A percentile compares a stretch with the other conserved stretches of the same genome.
phyloP scores from a whole-genome alignment of 2,888 invertebrate species.

The Sussaba pulchella region DNA sequence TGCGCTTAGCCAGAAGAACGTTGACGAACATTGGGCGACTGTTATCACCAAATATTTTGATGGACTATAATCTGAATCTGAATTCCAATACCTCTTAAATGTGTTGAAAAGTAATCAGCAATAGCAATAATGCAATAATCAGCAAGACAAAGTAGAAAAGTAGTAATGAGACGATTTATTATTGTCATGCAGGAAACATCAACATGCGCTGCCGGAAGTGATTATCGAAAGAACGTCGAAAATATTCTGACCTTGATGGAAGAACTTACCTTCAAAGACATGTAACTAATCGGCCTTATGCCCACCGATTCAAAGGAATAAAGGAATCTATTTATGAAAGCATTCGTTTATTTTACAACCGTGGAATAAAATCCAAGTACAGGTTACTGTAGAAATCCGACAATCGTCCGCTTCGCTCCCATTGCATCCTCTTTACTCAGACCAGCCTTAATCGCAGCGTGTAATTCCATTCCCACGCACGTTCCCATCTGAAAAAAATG shows the following conservation, averaged over 20 bases:
- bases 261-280: constrained; percentile 54
- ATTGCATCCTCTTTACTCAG: constrained; percentile 87
- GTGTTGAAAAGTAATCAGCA: too few relatives aligned
- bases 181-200: constrained; percentile 64
- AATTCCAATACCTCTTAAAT: too few relatives aligned
- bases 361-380: constrained; percentile 17
- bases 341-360: constrained; percentile 40
- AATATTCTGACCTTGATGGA: constrained; percentile 74
- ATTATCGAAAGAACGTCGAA: constrained; percentile 76
- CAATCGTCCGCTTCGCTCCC: constrained; percentile 81
- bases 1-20: too few relatives aligned
- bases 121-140: too few relatives aligned
- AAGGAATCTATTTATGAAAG: constrained; percentile 1
- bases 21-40: too few relatives aligned
- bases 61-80: too few relatives aligned
- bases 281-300: constrained; percentile 43
- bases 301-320: not conserved
- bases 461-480: constrained; percentile 89
- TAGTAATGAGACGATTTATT: not conserved
- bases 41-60: too few relatives aligned
- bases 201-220: constrained; percentile 62
- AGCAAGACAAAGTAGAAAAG: too few relatives aligned
- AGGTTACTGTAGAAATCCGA: constrained; percentile 84
- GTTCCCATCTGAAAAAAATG: constrained; percentile 87
- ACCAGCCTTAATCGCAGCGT: constrained; percentile 88